Percentiles rank a stretch among this genome's conserved stretches.
These are phyloP conservation scores for Creontiades dilutus DNA, from an alignment of 2,888 invertebrate species.

Conservation along the genomic window DNA sequence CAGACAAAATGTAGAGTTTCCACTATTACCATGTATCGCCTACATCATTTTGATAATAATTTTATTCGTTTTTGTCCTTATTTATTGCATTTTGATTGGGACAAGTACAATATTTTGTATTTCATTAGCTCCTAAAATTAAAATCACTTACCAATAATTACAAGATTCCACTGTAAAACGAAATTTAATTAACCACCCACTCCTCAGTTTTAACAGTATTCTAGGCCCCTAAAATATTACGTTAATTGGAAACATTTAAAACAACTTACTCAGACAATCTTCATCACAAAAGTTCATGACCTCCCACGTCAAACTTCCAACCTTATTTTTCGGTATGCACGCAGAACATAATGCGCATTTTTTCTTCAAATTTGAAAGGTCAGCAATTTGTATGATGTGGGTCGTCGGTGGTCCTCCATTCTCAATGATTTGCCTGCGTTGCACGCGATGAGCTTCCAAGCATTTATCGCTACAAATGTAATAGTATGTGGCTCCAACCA, in stretches of 20 bases:
- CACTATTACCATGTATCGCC: too few species aligned
- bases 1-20: too few species aligned
- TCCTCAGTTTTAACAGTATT: too few species aligned
- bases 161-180: too few species aligned
- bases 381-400: conserved; percentile 49
- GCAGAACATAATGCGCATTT: conserved; percentile 36
- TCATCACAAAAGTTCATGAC: conserved; percentile 96
- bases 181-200: too few species aligned
- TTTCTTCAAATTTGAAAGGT: neutral
- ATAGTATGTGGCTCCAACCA: neutral
- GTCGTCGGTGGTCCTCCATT: conserved; percentile 41
- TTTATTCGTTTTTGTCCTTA: too few species aligned
- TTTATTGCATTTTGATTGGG: too few species aligned
- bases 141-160: too few species aligned
- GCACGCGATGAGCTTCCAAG: conserved; percentile 49
- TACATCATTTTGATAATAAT: too few species aligned
- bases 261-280: conserved; percentile 85
- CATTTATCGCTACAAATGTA: conserved; percentile 67
- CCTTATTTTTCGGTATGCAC: conserved; percentile 78
- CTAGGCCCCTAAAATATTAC: neutral
- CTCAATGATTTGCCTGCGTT: conserved; percentile 33
- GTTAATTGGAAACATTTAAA: neutral
- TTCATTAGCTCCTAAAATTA: too few species aligned
- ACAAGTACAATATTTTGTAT: too few species aligned
- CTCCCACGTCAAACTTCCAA: conserved; percentile 90